Evolutionary conservation across 2,888 invertebrate genomes (phyloP).

Genomic region (Machimus rusticus): DNA sequence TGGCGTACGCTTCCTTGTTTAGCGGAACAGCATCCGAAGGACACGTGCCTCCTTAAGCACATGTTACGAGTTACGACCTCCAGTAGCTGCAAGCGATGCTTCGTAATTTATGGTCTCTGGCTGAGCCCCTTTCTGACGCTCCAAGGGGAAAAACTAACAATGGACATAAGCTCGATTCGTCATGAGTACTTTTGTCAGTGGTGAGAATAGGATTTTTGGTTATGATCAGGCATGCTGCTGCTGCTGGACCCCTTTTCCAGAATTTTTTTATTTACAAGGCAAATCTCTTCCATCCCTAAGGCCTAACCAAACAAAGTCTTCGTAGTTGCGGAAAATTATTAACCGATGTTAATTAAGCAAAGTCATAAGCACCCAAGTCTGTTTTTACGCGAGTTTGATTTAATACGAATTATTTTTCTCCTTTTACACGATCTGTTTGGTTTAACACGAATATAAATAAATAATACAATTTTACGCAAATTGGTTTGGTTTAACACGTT

Average conservation of each 20-base stretch:
- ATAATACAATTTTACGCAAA: too few relatives aligned
- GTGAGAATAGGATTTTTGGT: neutral
- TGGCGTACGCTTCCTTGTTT: constrained; percentile 50
- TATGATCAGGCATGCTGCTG: neutral
- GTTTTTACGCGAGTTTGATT: too few relatives aligned
- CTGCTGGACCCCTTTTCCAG: neutral
- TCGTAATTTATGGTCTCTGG: constrained; percentile 36
- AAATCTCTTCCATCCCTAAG: neutral
- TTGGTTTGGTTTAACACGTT: too few relatives aligned
- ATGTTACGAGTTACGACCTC: constrained; percentile 39
- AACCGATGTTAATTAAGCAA: neutral
- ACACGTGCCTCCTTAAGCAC: constrained; percentile 51
- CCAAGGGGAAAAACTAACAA: neutral
- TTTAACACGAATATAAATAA: too few relatives aligned
- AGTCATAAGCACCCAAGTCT: neutral
- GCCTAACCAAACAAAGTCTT: neutral
- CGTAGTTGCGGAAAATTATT: neutral
- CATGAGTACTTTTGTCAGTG: constrained; percentile 9
- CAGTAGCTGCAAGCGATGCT: constrained; percentile 37
- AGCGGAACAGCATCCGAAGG: constrained; percentile 50
- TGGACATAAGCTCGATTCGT: constrained; percentile 33
- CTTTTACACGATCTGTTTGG: too few relatives aligned
- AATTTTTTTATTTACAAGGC: neutral
- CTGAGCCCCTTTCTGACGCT: constrained; percentile 34
- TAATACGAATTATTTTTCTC: too few relatives aligned